Evolutionary conservation across 1,140 invertebrate genomes (phyloP).

Genomic region (Branchinecta lynchi): DNA sequence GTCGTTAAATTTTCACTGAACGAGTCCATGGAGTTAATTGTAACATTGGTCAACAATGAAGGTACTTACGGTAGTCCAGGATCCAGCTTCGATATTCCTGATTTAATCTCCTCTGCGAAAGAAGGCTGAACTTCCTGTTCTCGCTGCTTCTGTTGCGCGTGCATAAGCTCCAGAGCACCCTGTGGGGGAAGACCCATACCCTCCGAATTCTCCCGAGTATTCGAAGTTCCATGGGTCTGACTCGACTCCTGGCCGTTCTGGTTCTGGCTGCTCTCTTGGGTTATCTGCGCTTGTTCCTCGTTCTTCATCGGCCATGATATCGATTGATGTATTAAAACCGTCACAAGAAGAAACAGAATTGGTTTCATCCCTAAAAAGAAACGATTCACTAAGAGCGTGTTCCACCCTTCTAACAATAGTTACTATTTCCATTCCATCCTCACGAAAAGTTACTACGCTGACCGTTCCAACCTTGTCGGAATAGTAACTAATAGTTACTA

Average conservation of each 20-base stretch:
- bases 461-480: no score
- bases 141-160: conserved; percentile 17
- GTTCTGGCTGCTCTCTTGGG: conserved; percentile 9
- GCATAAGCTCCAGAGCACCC: conserved; percentile 18
- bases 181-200: conserved; percentile 15
- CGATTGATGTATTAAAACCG: not conserved
- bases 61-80: conserved; percentile 13
- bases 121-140: conserved; percentile 17
- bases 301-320: conserved; percentile 1
- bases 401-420: no score
- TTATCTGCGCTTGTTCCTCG: not conserved
- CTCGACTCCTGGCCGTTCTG: not conserved
- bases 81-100: not conserved
- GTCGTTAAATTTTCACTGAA: no score
- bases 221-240: not conserved
- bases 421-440: no score
- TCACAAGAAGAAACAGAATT: not conserved
- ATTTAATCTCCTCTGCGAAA: conserved; percentile 18
- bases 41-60: no score
- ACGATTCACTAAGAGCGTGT: not conserved
- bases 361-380: not conserved
- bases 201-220: not conserved
- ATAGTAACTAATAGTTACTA: no score
- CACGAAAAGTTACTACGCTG: no score
- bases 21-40: no score